phyloP scores from a whole-genome alignment of 2,888 invertebrate species.

The Hyposoter didymator region DNA sequence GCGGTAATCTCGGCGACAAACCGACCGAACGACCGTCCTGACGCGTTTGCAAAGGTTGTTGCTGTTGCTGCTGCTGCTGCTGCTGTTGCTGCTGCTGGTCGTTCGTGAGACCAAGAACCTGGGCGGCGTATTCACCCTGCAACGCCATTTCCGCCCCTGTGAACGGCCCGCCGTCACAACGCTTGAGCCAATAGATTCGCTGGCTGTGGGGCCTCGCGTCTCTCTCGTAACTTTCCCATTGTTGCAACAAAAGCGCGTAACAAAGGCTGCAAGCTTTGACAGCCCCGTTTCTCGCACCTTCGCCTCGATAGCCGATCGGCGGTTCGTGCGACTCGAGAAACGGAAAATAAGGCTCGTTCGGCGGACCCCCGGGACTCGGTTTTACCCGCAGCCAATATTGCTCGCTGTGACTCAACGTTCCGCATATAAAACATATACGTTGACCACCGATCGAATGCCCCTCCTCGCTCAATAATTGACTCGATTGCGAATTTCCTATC shows the following conservation, averaged over 20 bases:
- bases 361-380: conserved; percentile 88
- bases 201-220: conserved; percentile 94
- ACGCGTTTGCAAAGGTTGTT: conserved; percentile 70
- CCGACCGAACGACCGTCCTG: conserved; percentile 78
- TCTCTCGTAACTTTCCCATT: conserved; percentile 96
- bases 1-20: conserved; percentile 80
- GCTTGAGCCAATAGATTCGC: conserved; percentile 96
- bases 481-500: conserved; percentile 72
- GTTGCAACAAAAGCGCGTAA: conserved; percentile 93
- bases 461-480: conserved; percentile 62
- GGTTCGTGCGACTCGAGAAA: conserved; percentile 96
- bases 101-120: conserved; percentile 91
- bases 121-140: conserved; percentile 96
- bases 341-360: conserved; percentile 93
- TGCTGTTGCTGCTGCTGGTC: conserved; percentile 82
- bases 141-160: conserved; percentile 95
- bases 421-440: conserved; percentile 89
- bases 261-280: conserved; percentile 94
- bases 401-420: conserved; percentile 88
- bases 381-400: conserved; percentile 88
- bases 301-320: conserved; percentile 90
- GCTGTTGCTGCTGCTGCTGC: not conserved
- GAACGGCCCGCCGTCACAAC: conserved; percentile 95
- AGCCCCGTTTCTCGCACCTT: conserved; percentile 81
- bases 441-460: conserved; percentile 70